These are phyloP conservation scores for Neocrepidodera transversa DNA, from an alignment of 2,888 invertebrate genomes.

Conservation along the genomic window DNA sequence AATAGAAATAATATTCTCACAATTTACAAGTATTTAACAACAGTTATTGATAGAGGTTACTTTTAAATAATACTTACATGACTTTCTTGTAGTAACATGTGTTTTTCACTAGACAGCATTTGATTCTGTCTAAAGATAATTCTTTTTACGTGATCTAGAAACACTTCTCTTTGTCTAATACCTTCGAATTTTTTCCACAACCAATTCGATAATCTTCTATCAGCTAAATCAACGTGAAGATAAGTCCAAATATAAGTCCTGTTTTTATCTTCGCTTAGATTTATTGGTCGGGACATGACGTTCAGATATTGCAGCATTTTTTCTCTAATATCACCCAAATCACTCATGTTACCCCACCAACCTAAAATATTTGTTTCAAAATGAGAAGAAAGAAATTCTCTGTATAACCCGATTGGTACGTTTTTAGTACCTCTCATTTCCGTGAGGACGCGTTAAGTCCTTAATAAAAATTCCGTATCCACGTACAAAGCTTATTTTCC, in stretches of 20 bases:
- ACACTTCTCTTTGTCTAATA: slow-evolving; percentile 78
- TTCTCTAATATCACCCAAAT: slow-evolving; percentile 94
- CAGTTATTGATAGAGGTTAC: too few species aligned
- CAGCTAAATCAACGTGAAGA: slow-evolving; percentile 92
- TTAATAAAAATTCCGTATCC: too few species aligned
- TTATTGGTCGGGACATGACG: slow-evolving; percentile 94
- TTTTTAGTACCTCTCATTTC: too few species aligned
- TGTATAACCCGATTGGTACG: too few species aligned
- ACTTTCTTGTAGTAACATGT: slow-evolving; percentile 47
- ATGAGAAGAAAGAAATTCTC: neutral
- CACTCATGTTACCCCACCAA: slow-evolving; percentile 93
- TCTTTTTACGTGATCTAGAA: slow-evolving; percentile 68
- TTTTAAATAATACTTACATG: slow-evolving; percentile 43
- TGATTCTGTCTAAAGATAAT: slow-evolving; percentile 50
- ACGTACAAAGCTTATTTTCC: too few species aligned
- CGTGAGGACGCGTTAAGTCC: too few species aligned
- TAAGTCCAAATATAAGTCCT: slow-evolving; percentile 92
- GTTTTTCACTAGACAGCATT: slow-evolving; percentile 42
- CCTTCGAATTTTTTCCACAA: slow-evolving; percentile 86
- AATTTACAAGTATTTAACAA: too few species aligned
- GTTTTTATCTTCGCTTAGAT: slow-evolving; percentile 73
- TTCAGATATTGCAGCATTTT: slow-evolving; percentile 92
- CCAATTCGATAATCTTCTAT: slow-evolving; percentile 89
- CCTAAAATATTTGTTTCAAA: slow-evolving; percentile 62
- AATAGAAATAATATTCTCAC: too few species aligned